Percentiles rank a stretch among this genome's conserved stretches.
Evolutionary conservation across 2,888 invertebrate genomes (phyloP).

Genomic region (Mesochorus sp.): DNA sequence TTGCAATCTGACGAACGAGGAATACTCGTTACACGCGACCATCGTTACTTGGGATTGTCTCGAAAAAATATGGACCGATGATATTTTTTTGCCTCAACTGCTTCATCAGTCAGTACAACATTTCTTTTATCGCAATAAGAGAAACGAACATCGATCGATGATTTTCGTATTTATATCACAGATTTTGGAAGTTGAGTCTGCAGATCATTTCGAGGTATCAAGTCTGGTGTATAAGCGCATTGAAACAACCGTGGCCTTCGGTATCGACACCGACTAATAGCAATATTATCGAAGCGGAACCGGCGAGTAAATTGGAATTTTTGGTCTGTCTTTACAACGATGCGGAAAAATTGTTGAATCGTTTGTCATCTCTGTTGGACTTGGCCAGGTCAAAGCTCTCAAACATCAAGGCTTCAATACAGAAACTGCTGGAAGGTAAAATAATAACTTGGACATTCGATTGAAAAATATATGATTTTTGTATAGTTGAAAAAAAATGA

Average conservation of each 20-base stretch:
- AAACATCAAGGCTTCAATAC: slow-evolving; percentile 63
- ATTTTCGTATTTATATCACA: slow-evolving; percentile 71
- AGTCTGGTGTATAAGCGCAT: slow-evolving; percentile 85
- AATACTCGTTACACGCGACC: slow-evolving; percentile 81
- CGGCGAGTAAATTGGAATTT: slow-evolving; percentile 75
- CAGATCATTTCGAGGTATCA: slow-evolving; percentile 92
- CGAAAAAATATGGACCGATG: slow-evolving; percentile 88
- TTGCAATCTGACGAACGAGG: slow-evolving; percentile 63
- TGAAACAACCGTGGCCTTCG: slow-evolving; percentile 75
- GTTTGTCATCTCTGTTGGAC: slow-evolving; percentile 74
- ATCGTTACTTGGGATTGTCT: slow-evolving; percentile 84
- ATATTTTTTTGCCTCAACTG: slow-evolving; percentile 90
- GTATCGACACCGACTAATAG: slow-evolving; percentile 68
- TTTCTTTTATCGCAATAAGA: not conserved
- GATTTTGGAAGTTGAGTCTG: slow-evolving; percentile 94
- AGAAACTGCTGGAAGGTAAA: slow-evolving; percentile 74
- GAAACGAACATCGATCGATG: not conserved
- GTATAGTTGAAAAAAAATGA: no score
- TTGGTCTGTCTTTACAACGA: slow-evolving; percentile 81
- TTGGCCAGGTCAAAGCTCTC: slow-evolving; percentile 71
- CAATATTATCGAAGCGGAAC: slow-evolving; percentile 67
- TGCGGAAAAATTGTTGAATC: slow-evolving; percentile 75
- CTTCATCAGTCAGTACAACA: slow-evolving; percentile 83
- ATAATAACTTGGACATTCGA: not conserved
- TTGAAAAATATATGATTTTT: no score